A percentile compares a stretch with the other conserved stretches of the same genome.
Conservation (phyloP, 2,888 invertebrate species). For the Meteorus colon region DNA sequence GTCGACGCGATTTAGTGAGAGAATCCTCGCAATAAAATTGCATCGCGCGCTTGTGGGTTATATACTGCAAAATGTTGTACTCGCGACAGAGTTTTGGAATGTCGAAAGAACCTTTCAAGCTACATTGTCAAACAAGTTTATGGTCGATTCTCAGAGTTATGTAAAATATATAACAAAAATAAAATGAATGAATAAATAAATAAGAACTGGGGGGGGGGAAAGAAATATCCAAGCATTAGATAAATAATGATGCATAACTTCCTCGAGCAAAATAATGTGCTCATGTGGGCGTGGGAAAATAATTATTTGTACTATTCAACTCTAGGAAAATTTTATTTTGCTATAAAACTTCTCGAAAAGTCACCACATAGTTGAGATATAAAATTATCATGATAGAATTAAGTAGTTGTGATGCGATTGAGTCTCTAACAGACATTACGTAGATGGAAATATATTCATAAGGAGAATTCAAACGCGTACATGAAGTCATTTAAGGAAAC, state of each 20-base stretch:
- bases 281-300: too few species aligned
- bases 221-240: background rate
- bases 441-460: too few species aligned
- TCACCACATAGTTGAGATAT: background rate
- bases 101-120: background rate
- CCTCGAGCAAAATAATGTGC: too few species aligned
- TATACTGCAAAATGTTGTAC: slow-evolving; percentile 3
- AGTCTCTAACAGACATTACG: too few species aligned
- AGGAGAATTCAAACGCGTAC: too few species aligned
- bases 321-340: too few species aligned
- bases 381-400: background rate
- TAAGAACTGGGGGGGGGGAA: background rate
- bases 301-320: background rate
- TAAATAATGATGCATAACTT: too few species aligned
- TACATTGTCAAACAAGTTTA: slow-evolving; percentile 24
- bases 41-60: slow-evolving; percentile 8
- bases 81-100: slow-evolving; percentile 23
- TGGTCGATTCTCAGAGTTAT: background rate
- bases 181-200: background rate
- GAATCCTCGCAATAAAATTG: slow-evolving; percentile 32
- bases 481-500: too few species aligned
- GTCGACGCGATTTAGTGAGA: slow-evolving; percentile 30
- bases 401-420: too few species aligned
- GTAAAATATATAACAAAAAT: background rate
- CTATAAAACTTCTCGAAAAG: too few species aligned